A percentile compares a stretch with the other conserved stretches of the same genome.
Conservation (phyloP, 2,113 vertebrate genomes). For the Oryzias woworae region DNA sequence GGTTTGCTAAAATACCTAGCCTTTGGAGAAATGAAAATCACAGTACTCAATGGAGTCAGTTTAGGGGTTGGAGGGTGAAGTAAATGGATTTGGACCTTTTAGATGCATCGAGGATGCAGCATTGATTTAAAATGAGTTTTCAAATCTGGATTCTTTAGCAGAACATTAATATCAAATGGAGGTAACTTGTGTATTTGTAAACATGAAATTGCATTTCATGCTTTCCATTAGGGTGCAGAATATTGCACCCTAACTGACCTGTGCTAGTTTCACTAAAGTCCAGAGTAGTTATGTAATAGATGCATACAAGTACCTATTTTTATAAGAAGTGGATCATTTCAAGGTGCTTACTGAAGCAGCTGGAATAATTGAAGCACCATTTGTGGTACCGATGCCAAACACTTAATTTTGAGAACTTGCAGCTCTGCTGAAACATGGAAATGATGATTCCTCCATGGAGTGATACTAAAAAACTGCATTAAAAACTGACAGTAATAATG, state of each 20-base stretch:
- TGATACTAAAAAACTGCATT: slow-evolving; percentile 23
- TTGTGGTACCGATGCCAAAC: slow-evolving; percentile 13
- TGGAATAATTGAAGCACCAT: no score
- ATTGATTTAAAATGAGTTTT: slow-evolving; percentile 26
- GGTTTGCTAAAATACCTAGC: slow-evolving; percentile 47
- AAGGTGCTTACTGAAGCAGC: no score
- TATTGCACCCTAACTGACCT: no score
- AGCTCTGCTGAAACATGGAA: slow-evolving; percentile 22
- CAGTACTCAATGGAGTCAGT: slow-evolving; percentile 47
- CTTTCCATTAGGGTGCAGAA: no score
- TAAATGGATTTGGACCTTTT: slow-evolving; percentile 13
- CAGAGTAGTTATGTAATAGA: no score
- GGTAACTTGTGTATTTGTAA: slow-evolving; percentile 11
- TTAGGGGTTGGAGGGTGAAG: slow-evolving; percentile 13
- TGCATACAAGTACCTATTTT: no score
- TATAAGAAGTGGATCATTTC: no score
- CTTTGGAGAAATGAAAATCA: slow-evolving; percentile 42
- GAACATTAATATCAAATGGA: slow-evolving; percentile 13
- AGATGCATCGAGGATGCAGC: slow-evolving; percentile 2
- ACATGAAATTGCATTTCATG: no score
- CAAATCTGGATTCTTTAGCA: slow-evolving; percentile 7
- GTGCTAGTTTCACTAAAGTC: no score
- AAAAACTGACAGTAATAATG: slow-evolving; percentile 45
- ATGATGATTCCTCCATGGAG: slow-evolving; percentile 56
- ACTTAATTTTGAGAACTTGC: slow-evolving; percentile 22